Percentiles rank a stretch among this genome's conserved stretches.
phyloP scores from a whole-genome alignment of 2,797 vertebrate species.

The Salarias fasciatus region DNA sequence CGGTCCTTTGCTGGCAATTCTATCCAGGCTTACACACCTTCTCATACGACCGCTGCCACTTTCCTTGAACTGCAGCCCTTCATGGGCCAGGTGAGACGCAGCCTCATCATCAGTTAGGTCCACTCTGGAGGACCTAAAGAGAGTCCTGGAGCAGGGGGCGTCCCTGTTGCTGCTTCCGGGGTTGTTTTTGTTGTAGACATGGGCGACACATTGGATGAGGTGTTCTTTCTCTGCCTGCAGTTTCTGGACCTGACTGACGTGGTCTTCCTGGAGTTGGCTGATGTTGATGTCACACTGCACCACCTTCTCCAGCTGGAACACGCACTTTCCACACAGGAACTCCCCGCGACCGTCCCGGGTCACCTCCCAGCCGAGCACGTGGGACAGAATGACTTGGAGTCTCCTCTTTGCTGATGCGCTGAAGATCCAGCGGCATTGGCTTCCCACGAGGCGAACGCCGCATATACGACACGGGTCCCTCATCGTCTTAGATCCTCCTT shows the following conservation, averaged over 20 bases:
- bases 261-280: constrained; percentile 71
- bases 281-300: constrained; percentile 76
- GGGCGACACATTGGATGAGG: constrained; percentile 75
- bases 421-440: constrained; percentile 85
- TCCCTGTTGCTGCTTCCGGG: constrained; percentile 10
- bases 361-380: constrained; percentile 77
- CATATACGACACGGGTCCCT: constrained; percentile 81
- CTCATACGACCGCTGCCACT: constrained; percentile 53
- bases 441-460: constrained; percentile 70
- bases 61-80: constrained; percentile 44
- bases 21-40: constrained; percentile 74
- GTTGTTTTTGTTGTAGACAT: constrained; percentile 81
- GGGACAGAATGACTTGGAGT: constrained; percentile 80
- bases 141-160: constrained; percentile 31
- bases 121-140: constrained; percentile 17
- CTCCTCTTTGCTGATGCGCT: constrained; percentile 73
- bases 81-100: constrained; percentile 27
- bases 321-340: constrained; percentile 84
- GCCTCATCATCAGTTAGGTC: constrained; percentile 56
- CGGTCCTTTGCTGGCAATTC: constrained; percentile 55
- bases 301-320: constrained; percentile 81
- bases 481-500: constrained; percentile 63
- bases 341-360: constrained; percentile 78
- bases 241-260: constrained; percentile 66
- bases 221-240: constrained; percentile 78